A percentile compares a stretch with the other conserved stretches of the same genome.
phyloP scores from a whole-genome alignment of 2,113 vertebrate species.

The Oncorhynchus masou region DNA sequence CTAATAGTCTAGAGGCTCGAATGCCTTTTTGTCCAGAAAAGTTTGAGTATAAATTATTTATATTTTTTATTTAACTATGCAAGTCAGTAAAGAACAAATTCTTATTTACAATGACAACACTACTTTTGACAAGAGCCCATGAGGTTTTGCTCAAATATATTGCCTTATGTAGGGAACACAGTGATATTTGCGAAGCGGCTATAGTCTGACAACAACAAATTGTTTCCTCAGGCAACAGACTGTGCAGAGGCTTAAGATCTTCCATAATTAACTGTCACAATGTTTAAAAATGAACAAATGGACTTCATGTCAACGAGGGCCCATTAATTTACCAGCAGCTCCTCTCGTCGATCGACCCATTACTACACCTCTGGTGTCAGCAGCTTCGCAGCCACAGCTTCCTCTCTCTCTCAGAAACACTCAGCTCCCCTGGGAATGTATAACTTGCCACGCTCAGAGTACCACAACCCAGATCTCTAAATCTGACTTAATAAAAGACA shows the following conservation, averaged over 20 bases:
- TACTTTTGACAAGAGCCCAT: too few species aligned
- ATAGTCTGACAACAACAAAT: conserved; percentile 34
- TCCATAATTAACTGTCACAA: conserved; percentile 74
- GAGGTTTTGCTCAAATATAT: background rate
- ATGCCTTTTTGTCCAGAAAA: too few species aligned
- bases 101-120: too few species aligned
- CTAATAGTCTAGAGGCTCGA: too few species aligned
- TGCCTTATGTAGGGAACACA: background rate
- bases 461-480: conserved; percentile 3
- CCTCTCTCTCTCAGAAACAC: background rate
- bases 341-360: conserved; percentile 59
- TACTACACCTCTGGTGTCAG: conserved; percentile 45
- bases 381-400: background rate
- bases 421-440: background rate
- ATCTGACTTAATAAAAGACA: conserved; percentile 48
- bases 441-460: background rate
- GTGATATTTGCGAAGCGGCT: background rate
- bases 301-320: conserved; percentile 67
- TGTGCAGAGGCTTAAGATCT: conserved; percentile 42
- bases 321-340: conserved; percentile 68
- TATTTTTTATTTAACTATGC: too few species aligned
- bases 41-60: too few species aligned
- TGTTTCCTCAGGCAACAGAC: conserved; percentile 36
- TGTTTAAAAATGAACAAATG: conserved; percentile 74
- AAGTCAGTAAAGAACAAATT: too few species aligned